These are phyloP conservation scores for Brachycybe producta DNA, from an alignment of 2,888 invertebrate genomes.

Conservation along the genomic window DNA sequence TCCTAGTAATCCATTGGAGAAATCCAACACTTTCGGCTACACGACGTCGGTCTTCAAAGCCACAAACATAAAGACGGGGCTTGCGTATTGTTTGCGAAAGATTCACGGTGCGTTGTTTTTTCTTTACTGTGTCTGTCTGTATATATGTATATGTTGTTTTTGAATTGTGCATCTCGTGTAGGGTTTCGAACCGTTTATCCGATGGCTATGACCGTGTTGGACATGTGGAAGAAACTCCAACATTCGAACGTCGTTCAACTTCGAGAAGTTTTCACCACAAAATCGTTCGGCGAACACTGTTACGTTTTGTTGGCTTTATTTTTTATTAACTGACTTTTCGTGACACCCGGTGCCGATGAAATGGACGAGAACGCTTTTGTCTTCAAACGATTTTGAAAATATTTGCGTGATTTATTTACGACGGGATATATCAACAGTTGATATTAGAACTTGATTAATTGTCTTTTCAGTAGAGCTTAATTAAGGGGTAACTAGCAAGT, in stretches of 20 bases:
- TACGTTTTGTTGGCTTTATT: constrained; percentile 42
- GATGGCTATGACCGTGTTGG: constrained; percentile 71
- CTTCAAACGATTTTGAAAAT: no score
- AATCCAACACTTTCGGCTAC: constrained; percentile 55
- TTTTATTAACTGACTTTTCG: background rate
- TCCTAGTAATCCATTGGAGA: constrained; percentile 37
- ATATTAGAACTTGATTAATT: no score
- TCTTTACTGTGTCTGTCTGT: no score
- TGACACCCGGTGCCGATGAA: no score
- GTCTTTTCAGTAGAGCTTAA: no score
- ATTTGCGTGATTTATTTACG: no score
- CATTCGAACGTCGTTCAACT: constrained; percentile 90
- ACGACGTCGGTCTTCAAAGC: constrained; percentile 83
- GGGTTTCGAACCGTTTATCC: constrained; percentile 67
- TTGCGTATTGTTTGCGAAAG: constrained; percentile 70
- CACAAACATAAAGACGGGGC: constrained; percentile 70
- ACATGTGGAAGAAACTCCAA: constrained; percentile 87
- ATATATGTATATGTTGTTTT: no score
- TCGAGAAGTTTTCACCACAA: constrained; percentile 84
- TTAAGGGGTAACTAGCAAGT: no score
- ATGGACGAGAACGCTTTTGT: no score
- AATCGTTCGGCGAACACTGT: constrained; percentile 93
- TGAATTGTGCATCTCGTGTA: constrained; percentile 35
- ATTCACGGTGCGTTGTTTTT: constrained; percentile 66
- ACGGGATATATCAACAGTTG: no score